Evolutionary conservation across 2,113 vertebrate species (phyloP).

Genomic region (Halcyon senegalensis): DNA sequence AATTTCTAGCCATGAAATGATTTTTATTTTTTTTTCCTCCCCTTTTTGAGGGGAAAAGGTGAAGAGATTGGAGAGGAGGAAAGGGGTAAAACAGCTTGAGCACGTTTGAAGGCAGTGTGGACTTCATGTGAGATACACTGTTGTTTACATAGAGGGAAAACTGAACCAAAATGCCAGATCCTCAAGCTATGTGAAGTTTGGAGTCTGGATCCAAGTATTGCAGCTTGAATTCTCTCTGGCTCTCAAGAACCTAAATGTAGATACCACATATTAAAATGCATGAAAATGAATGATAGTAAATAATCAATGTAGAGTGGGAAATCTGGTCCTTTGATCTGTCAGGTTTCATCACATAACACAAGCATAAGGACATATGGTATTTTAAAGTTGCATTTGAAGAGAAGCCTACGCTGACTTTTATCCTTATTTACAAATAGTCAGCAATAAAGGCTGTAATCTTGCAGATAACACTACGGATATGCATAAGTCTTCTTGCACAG

Average conservation of each 20-base stretch:
- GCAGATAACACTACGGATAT: slow-evolving; percentile 34
- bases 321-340: slow-evolving; percentile 73
- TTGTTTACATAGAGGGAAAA: slow-evolving; percentile 49
- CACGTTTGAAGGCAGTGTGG: slow-evolving; percentile 7
- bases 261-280: slow-evolving; percentile 70
- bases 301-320: slow-evolving; percentile 73
- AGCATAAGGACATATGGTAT: slow-evolving; percentile 69
- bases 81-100: slow-evolving; percentile 16
- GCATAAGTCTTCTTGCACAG: slow-evolving; percentile 4
- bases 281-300: slow-evolving; percentile 74
- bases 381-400: slow-evolving; percentile 70
- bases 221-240: slow-evolving; percentile 67
- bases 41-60: slow-evolving; percentile 26
- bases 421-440: slow-evolving; percentile 70
- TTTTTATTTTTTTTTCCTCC: neutral
- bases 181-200: slow-evolving; percentile 63
- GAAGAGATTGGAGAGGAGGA: neutral
- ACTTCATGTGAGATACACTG: slow-evolving; percentile 45
- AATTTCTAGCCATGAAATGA: neutral
- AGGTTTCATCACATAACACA: slow-evolving; percentile 69
- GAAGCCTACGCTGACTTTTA: slow-evolving; percentile 65
- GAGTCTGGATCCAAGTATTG: slow-evolving; percentile 64
- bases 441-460: slow-evolving; percentile 65
- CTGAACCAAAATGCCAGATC: slow-evolving; percentile 59
- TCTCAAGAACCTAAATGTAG: slow-evolving; percentile 63